Evolutionary conservation across 2,113 vertebrate species (phyloP), one percentile per base, ranked within the genome.

Genomic region (Orycteropus afer): DNA sequence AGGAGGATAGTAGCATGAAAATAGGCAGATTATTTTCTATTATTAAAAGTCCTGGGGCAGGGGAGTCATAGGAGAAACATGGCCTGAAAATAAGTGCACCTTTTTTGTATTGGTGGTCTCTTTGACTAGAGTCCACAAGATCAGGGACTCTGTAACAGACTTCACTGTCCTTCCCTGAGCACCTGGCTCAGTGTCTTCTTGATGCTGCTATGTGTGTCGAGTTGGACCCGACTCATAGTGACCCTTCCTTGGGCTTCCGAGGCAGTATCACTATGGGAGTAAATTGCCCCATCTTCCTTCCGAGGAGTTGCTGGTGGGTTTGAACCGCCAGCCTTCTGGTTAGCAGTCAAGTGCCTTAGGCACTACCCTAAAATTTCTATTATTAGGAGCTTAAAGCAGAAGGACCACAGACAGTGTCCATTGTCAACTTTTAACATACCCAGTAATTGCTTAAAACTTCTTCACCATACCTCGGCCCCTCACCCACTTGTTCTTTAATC

Each of bases 1-100:
- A n/a, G 22, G 22, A 87, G 47, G 67, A 89, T 53, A 88, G 65
- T 74, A 40, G 61, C 71, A 61, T 86, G 83, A n/a, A 76, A 78
- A 87, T 40, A 92, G 87, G 25, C 53, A 37, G 49, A 45, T 59
- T 51, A 25, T 42, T 2, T 87, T 42, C 49, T 74, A 15, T 77
- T 51, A 45, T 65, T 57, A 55, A 53, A 88, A 95, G 57, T 91
- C 37, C 37, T 61, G n/a, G n/a, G n/a, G n/a, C n/a, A n/a, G n/a
- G n/a, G n/a, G n/a, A n/a, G n/a, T n/a, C n/a, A n/a, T n/a, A 42
- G n/a, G 55, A 89, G 77, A 89, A 15, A 22, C 23, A 57, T 29
- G 25, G 40, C 69, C 69, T 90, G 42, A 80, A 61, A 76, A 61
- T 73, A 86, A 69, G 34, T 82, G 34, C 57, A 37, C 0, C 1